A percentile compares a stretch with the other conserved stretches of the same genome.
Conservation (phyloP, 2,113 vertebrate species). For the Terrapene triunguis region DNA sequence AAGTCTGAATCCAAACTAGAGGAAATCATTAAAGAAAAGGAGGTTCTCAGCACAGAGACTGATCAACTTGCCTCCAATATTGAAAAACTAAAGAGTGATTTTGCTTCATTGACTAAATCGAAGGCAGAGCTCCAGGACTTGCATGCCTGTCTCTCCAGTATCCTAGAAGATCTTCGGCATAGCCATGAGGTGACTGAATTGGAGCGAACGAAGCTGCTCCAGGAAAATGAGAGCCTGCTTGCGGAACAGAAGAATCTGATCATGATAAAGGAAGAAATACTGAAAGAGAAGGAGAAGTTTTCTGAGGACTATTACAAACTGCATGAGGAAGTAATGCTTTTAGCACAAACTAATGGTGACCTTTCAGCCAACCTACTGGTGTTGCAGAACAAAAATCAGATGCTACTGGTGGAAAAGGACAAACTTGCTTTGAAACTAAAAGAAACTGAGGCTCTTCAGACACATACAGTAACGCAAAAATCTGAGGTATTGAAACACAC, state of each 20-base stretch:
- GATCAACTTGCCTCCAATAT: slow-evolving; percentile 76
- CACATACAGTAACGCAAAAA: slow-evolving; percentile 88
- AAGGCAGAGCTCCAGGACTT: slow-evolving; percentile 77
- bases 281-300: slow-evolving; percentile 75
- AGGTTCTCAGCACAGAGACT: slow-evolving; percentile 66
- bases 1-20: slow-evolving; percentile 74
- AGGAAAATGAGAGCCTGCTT: slow-evolving; percentile 76
- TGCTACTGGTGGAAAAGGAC: slow-evolving; percentile 84
- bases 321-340: slow-evolving; percentile 65
- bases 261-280: slow-evolving; percentile 50
- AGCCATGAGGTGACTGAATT: slow-evolving; percentile 66
- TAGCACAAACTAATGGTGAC: slow-evolving; percentile 77
- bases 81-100: slow-evolving; percentile 75
- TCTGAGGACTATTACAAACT: slow-evolving; percentile 64
- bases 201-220: slow-evolving; percentile 67
- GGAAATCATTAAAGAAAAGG: slow-evolving; percentile 77
- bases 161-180: slow-evolving; percentile 75
- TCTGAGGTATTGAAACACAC: slow-evolving; percentile 81
- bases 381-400: slow-evolving; percentile 79
- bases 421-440: slow-evolving; percentile 84
- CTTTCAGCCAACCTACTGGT: slow-evolving; percentile 79
- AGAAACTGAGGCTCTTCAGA: slow-evolving; percentile 86
- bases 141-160: slow-evolving; percentile 71
- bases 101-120: slow-evolving; percentile 76
- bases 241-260: slow-evolving; percentile 66